Evolutionary conservation across 2,888 invertebrate species (phyloP), one percentile per base, ranked within the genome.

Genomic region (Meiosimyza decipiens): DNA sequence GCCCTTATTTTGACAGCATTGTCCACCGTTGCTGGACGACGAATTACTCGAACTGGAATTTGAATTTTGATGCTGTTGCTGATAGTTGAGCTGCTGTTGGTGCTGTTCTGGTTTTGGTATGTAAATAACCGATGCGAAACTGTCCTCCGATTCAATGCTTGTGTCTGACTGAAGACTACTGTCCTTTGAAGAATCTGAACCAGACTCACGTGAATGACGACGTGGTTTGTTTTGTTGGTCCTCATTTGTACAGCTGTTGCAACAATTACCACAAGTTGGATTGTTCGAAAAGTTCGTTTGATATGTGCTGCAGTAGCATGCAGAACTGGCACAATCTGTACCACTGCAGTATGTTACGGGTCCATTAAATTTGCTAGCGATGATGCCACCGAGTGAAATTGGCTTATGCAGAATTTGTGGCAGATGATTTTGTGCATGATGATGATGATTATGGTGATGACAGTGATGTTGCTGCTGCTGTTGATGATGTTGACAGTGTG

Each of bases 131-230:
- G 96, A 96, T 73, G 96, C 95, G 83, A 96, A 95, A 86, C 95
- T 96, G 82, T 97, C 96, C 85, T 97, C 96, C 1, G 95, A 95
- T 85, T 97, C 97, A 51, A 96, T 94, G 87, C 96, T 96, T 1
- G 96, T 96, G 83, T 97, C 97, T 85, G 96, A 96, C 87, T 96
- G 96, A 73, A 96, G 89, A 84, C 96, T 96, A 84, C 95, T 94
- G 80, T 95, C 95, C 87, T 95, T 95, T 3, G 94, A 94, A 7
- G 94, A 94, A 83, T 95, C 95, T 3, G 96, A 96, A 15, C 95
- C 95, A 80, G 95, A 95, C 86, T 96, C 96, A 77, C 92, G 91
- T 0, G 95, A 95, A 81, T 92, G 91, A 69, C 95, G 90, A 72
- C 96, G 88, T 82, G 94, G 77, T 87, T 88, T 85, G 77, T 88